Evolutionary conservation across 2,113 vertebrate species (phyloP).

Genomic region (Ptilonorhynchus violaceus): DNA sequence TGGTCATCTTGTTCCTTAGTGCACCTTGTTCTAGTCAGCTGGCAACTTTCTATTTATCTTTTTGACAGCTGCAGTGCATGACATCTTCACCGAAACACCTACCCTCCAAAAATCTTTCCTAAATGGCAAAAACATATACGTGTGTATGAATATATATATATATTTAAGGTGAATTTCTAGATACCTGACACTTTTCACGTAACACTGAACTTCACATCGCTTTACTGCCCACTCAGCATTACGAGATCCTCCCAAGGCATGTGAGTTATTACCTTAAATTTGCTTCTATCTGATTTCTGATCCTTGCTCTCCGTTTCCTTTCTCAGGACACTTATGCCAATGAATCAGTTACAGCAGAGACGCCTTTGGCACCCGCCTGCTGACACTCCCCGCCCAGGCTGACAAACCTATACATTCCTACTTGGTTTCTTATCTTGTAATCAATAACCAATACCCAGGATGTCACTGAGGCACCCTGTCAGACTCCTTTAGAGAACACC

Average conservation of each 20-base stretch:
- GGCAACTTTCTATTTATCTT: not conserved
- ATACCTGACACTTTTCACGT: accelerated
- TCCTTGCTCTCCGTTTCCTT: accelerated
- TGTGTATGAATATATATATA: too few relatives aligned
- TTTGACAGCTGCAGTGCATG: accelerated
- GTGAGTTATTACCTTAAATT: accelerated
- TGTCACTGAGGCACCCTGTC: accelerated
- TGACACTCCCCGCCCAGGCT: not conserved
- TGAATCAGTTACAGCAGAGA: accelerated
- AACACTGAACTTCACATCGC: not conserved
- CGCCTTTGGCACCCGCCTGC: accelerated
- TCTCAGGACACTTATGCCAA: accelerated
- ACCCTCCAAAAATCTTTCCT: too few relatives aligned
- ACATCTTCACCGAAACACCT: not conserved
- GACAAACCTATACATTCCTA: accelerated
- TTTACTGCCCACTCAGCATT: not conserved
- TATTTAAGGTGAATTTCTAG: not conserved
- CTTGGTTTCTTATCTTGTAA: accelerated
- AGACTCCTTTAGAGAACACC: accelerated
- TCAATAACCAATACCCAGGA: accelerated
- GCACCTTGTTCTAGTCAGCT: not conserved
- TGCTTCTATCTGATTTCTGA: accelerated
- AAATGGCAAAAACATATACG: not conserved
- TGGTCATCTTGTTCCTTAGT: not conserved
- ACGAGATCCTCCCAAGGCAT: not conserved